Evolutionary conservation across 2,888 invertebrate species (phyloP).

Genomic region (Meiosimyza platycephala): DNA sequence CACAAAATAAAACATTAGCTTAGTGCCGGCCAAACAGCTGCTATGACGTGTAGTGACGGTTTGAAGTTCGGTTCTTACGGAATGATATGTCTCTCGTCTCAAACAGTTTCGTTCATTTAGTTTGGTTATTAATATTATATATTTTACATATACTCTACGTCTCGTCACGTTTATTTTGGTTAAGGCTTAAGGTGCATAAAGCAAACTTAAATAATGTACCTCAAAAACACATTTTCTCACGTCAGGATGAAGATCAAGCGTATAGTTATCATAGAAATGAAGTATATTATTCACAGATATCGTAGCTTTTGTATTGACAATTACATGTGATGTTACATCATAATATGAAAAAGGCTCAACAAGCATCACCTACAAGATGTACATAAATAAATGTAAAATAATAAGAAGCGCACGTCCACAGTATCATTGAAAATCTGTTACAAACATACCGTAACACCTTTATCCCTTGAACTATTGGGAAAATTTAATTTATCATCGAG

Average conservation of each 20-base stretch:
- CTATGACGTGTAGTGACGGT: too few relatives aligned
- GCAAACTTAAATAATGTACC: constrained; percentile 37
- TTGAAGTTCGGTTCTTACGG: too few relatives aligned
- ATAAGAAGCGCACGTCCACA: neutral
- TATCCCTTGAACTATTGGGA: constrained; percentile 43
- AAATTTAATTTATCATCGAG: constrained; percentile 52
- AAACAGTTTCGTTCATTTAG: too few relatives aligned
- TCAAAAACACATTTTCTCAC: constrained; percentile 56
- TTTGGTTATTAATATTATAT: too few relatives aligned
- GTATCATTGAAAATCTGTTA: neutral
- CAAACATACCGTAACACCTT: constrained; percentile 45
- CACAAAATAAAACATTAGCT: too few relatives aligned
- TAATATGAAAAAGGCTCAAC: constrained; percentile 56
- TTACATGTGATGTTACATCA: constrained; percentile 46
- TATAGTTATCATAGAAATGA: constrained; percentile 52
- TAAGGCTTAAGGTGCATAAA: too few relatives aligned
- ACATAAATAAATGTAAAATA: neutral
- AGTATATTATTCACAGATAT: constrained; percentile 52
- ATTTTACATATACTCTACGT: too few relatives aligned
- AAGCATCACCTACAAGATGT: constrained; percentile 47
- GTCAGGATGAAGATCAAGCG: constrained; percentile 45
- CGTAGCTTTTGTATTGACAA: constrained; percentile 47
- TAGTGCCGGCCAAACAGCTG: too few relatives aligned
- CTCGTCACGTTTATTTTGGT: too few relatives aligned
- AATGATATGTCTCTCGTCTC: too few relatives aligned